Evolutionary conservation across 2,797 vertebrate genomes (phyloP), one percentile per base, ranked within the genome.

Genomic region (Xiphophorus birchmanni): DNA sequence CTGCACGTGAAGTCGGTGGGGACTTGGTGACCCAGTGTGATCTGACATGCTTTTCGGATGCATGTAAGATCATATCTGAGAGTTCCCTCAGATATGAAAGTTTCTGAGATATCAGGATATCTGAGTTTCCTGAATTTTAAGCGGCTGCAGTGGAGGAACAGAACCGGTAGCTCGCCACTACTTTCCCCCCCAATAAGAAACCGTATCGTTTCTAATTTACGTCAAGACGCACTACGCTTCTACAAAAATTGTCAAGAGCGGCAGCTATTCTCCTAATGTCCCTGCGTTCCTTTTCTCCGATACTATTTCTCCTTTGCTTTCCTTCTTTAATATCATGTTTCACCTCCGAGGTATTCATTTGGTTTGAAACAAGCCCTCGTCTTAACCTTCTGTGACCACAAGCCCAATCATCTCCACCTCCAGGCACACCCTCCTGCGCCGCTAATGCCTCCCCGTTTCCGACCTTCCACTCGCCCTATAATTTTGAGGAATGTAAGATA

Each of bases 311-410:
- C 63, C 8, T 94, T 82, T 91, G 93, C 92, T 94, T 94, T 87
- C 18, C 32, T 37, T 94, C 93, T 81, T 93, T 76, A 77, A 90
- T 92, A 60, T 89, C 80, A 86, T 80, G 54, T 93, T 87, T 92
- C 93, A 95, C 89, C 92, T 95, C 94, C 80, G 80, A 94, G 94
- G 89, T 93, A 96, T 96, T 96, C 97, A 93, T 93, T 95, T 93
- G 91, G 86, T 90, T 93, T 80, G 86, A 91, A 94, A 93, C 86
- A 89, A 81, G 82, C 87, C 88, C 89, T 86, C 82, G 81, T 79
- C 85, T 81, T 17, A 78, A 83, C 79, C 80, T 80, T 86, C 87
- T 72, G 6, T 44, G 69, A 29, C 69, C n/a, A 47, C 2, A 5
- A 21, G 10, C 78, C 50, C 48, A 35, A 73, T 54, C 73, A 78